Base-by-base conservation (phyloP, 2,113 vertebrate genomes). In the Lepidiolamprologus cunningtoni region DNA sequence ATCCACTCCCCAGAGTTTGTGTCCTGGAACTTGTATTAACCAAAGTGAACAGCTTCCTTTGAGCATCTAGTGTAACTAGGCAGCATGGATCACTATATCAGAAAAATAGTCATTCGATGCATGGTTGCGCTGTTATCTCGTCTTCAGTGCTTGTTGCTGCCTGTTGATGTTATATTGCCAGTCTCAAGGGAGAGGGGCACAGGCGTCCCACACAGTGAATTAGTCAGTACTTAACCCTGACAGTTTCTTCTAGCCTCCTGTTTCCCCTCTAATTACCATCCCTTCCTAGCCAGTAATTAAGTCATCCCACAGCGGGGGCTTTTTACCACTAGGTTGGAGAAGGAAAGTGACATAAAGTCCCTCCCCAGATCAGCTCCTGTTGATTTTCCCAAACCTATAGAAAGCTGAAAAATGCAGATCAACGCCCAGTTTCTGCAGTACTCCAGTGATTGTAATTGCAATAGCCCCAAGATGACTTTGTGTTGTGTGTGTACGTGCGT, bases 171-270 rank as follows among this genome's bases (percentile, higher is more conserved):
- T 88, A 63, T 47, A 80, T 85, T 93, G 84, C 87, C 85, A 87
- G 50, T 93, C 95, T 92, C 92, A 31, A 50, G 92, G 86, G 95
- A 96, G 82, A 76, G 86, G 86, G 83, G 85, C 89, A 84, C 87
- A 90, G 68, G 55, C 92, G 50, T 90, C 94, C 94, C 92, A 95
- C 94, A 66, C 94, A 93, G 89, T 95, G 95, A 95, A 96, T 96
- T 95, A 96, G 95, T 95, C 93, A 91, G 92, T 94, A 93, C 95
- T 96, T 96, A 96, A 96, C 96, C 96, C 94, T 92, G 95, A 95
- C 95, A 95, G 93, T 94, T 96, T 90, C 92, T 96, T 94, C 90
- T 90, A 94, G 92, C 94, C 95, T 96, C 93, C 90, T 87, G 93
- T 92, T 94, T 95, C 95, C 95, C 71, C 68, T 93, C 94, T 96